phyloP scores from a whole-genome alignment of 2,797 vertebrate species.

The Lagocephalus sceleratus region DNA sequence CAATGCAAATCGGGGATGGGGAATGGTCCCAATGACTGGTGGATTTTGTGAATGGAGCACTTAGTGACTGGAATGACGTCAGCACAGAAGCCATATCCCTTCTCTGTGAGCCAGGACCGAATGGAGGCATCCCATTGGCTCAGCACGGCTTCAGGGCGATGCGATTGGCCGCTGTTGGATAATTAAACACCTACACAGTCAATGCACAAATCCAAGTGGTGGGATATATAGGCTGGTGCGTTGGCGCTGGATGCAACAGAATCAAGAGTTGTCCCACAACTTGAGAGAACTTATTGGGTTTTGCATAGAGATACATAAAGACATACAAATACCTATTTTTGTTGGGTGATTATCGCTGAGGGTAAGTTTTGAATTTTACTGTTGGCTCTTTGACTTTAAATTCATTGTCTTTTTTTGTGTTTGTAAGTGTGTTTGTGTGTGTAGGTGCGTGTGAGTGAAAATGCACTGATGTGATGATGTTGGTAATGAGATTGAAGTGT shows the following conservation, averaged over 20 bases:
- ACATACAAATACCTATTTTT: constrained; percentile 50
- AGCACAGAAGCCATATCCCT: constrained; percentile 62
- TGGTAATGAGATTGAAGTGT: constrained; percentile 35
- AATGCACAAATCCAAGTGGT: constrained; percentile 77
- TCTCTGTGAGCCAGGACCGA: constrained; percentile 60
- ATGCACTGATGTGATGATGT: constrained; percentile 26
- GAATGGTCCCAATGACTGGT: constrained; percentile 67
- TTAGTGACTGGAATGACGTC: constrained; percentile 80
- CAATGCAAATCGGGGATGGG: constrained; percentile 73
- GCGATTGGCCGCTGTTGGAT: constrained; percentile 77
- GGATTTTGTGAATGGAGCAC: constrained; percentile 82
- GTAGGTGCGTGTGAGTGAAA: constrained; percentile 6
- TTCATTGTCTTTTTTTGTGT: not conserved
- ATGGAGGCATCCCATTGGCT: constrained; percentile 66
- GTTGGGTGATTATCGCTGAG: constrained; percentile 60
- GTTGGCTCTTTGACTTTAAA: not conserved
- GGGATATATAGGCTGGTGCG: constrained; percentile 82
- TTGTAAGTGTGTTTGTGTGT: constrained; percentile 6
- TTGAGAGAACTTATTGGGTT: constrained; percentile 62
- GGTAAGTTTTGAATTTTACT: constrained; percentile 62
- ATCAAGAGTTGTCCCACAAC: constrained; percentile 74
- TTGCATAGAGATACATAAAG: constrained; percentile 48
- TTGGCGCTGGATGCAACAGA: constrained; percentile 69
- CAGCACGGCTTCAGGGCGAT: constrained; percentile 42
- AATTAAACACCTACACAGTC: constrained; percentile 85